Percentiles rank a stretch among this genome's conserved stretches.
These are phyloP conservation scores for Campopleginae sp. DNA, from an alignment of 2,888 invertebrate genomes.

Conservation along the genomic window DNA sequence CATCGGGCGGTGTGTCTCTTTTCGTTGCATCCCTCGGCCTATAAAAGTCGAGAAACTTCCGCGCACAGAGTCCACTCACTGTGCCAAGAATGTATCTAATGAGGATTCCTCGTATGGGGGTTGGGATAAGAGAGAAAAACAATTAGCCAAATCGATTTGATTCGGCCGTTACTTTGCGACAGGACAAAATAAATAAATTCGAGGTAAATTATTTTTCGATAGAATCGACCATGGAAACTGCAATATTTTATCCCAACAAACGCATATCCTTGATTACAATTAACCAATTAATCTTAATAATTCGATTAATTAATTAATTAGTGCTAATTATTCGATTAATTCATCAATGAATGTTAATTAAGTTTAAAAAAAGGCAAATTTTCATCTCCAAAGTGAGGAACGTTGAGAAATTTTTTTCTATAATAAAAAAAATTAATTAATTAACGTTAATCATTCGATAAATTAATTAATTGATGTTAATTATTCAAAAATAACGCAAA, in stretches of 20 bases:
- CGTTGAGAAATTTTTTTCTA: background rate
- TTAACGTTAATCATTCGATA: background rate
- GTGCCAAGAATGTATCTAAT: conserved; percentile 76
- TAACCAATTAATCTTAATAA: too few species aligned
- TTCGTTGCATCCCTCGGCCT: background rate
- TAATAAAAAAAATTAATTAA: background rate
- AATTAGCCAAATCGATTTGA: conserved; percentile 72
- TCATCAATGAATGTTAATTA: background rate
- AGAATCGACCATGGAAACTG: background rate
- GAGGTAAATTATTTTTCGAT: background rate
- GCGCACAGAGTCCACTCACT: conserved; percentile 45
- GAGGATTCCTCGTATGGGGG: conserved; percentile 70
- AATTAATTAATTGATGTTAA: too few species aligned
- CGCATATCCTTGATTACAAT: background rate
- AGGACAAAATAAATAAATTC: background rate
- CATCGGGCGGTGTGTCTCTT: conserved; percentile 38
- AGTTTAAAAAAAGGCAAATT: background rate
- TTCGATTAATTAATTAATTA: too few species aligned
- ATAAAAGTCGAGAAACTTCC: conserved; percentile 30
- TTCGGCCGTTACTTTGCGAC: conserved; percentile 14
- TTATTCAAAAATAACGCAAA: background rate
- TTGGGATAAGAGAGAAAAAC: conserved; percentile 67
- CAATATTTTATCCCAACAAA: background rate
- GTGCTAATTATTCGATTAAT: background rate
- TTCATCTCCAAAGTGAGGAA: background rate